phyloP scores from a whole-genome alignment of 1,140 invertebrate genomes.

The Oryzaephilus surinamensis region DNA sequence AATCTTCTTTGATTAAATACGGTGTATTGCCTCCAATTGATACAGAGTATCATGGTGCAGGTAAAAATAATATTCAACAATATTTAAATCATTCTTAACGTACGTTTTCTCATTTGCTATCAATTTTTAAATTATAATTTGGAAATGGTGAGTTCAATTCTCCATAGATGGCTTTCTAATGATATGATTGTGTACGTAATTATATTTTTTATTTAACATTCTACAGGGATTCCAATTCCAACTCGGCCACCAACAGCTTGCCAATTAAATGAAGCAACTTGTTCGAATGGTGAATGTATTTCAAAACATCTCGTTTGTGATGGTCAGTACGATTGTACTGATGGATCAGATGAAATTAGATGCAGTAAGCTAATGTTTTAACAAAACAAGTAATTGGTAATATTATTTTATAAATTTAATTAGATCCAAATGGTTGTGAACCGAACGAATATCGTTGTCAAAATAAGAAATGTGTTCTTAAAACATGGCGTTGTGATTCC shows the following conservation, averaged over 20 bases:
- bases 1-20: constrained; percentile 34
- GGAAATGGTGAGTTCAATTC: no score
- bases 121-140: no score
- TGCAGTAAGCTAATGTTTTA: constrained; percentile 56
- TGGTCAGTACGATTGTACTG: constrained; percentile 67
- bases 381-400: background rate
- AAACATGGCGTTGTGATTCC: constrained; percentile 81
- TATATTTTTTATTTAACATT: background rate
- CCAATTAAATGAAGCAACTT: constrained; percentile 71
- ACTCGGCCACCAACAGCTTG: constrained; percentile 47
- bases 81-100: background rate
- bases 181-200: no score
- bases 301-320: constrained; percentile 71
- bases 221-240: constrained; percentile 22
- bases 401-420: constrained; percentile 2
- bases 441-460: constrained; percentile 86
- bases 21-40: constrained; percentile 34
- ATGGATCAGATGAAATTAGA: constrained; percentile 79
- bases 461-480: constrained; percentile 82
- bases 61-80: constrained; percentile 22
- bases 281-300: constrained; percentile 86
- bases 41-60: constrained; percentile 35
- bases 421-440: constrained; percentile 62
- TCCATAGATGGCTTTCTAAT: no score
- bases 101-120: no score